phyloP scores from a whole-genome alignment of 2,888 invertebrate genomes.

The Chloroclysta siterata region DNA sequence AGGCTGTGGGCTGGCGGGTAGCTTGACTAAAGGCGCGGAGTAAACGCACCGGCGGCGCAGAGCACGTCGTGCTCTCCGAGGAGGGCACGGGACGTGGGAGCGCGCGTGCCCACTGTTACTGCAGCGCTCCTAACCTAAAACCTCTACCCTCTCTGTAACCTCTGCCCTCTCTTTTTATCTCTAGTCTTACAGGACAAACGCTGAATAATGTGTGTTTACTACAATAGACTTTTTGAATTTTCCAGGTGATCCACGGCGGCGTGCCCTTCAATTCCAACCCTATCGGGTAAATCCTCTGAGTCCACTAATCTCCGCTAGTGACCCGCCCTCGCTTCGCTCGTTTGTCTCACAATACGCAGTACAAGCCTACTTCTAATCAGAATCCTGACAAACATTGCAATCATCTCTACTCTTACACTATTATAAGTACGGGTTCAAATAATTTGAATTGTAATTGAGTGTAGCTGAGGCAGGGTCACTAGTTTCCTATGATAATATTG shows the following conservation, averaged over 20 bases:
- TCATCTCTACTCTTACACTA: too few relatives aligned
- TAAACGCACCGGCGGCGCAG: too few relatives aligned
- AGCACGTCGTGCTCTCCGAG: too few relatives aligned
- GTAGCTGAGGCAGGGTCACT: not conserved
- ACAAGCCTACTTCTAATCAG: too few relatives aligned
- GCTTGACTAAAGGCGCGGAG: too few relatives aligned
- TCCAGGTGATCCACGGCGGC: constrained; percentile 63
- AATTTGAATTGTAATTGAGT: not conserved
- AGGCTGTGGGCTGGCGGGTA: too few relatives aligned
- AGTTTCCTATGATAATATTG: not conserved
- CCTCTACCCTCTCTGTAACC: too few relatives aligned
- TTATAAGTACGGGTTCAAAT: not conserved
- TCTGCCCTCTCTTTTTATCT: not conserved
- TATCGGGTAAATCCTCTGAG: constrained; percentile 5
- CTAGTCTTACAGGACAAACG: not conserved
- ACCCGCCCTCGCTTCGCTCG: not conserved
- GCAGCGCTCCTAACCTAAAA: too few relatives aligned
- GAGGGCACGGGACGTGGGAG: too few relatives aligned
- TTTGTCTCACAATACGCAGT: not conserved
- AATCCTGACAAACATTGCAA: too few relatives aligned
- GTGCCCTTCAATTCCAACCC: constrained; percentile 15
- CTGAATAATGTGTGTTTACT: not conserved
- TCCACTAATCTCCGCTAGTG: not conserved
- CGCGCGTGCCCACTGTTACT: too few relatives aligned
- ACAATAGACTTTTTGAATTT: not conserved